Evolutionary conservation across 1,140 invertebrate genomes (phyloP).

Genomic region (Maconellicoccus hirsutus): DNA sequence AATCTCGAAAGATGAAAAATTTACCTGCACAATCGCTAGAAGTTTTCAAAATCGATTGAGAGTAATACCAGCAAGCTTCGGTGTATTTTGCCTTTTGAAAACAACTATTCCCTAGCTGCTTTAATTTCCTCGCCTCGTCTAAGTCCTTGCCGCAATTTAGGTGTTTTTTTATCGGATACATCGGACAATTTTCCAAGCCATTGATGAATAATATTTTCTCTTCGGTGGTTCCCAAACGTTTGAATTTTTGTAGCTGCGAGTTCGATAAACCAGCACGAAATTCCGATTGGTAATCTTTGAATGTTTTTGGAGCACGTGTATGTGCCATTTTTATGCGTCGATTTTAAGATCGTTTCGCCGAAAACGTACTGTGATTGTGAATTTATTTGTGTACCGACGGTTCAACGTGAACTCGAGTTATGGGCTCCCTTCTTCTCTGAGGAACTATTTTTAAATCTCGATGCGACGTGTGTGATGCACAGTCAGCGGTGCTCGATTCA

Average conservation of each 20-base stretch:
- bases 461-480: no score
- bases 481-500: no score
- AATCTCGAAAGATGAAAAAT: not conserved
- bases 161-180: constrained; percentile 1
- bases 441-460: not conserved
- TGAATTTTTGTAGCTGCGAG: not conserved
- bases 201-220: not conserved
- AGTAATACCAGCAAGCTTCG: constrained; percentile 63
- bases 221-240: not conserved
- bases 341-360: no score
- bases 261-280: not conserved
- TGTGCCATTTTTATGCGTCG: not conserved
- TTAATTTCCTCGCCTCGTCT: constrained; percentile 47
- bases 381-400: no score
- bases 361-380: no score
- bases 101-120: constrained; percentile 62
- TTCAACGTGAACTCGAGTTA: no score
- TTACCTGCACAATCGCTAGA: constrained; percentile 36
- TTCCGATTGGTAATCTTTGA: not conserved
- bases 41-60: constrained; percentile 47
- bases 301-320: not conserved
- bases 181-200: not conserved
- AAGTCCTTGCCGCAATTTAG: constrained; percentile 42
- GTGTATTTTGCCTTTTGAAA: constrained; percentile 64
- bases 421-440: no score